Evolutionary conservation across 1,140 invertebrate species (phyloP), one percentile per base, ranked within the genome.

Genomic region (Pectinophora gossypiella): DNA sequence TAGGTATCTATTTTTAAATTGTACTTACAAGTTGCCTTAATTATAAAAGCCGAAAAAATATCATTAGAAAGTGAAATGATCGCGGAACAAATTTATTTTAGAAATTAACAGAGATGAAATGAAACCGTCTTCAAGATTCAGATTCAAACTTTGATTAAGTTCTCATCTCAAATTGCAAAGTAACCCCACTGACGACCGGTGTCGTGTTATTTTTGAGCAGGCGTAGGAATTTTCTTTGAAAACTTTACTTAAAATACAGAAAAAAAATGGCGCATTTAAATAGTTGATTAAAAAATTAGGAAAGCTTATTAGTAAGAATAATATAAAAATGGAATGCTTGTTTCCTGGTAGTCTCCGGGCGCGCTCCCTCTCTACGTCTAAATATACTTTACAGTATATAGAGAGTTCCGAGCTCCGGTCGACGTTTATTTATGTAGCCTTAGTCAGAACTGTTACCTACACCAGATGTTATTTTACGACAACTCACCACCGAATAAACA

Each of bases 391-490:
- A 47, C 54, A 61, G 52, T 60, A 58, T 49, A 51, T 54, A 61
- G 60, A 65, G 18, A 61, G 56, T 55, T 59, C 48, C 56, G 59
- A 65, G 19, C 18, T 44, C 44, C 48, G 61, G 64, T 53, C 71
- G 59, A 70, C 72, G 74, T 83, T 84, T 85, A 85, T 86, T 86
- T 86, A 80, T 78, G 77, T 85, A 77, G 68, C 74, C 76, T 83
- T 73, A 81, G 73, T 76, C 76, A 78, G 73, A 76, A 80, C 61
- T 74, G 68, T 71, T 78, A 74, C 79, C 82, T 80, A 76, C 72
- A 69, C 82, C 82, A 83, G 75, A 82, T 85, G 82, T 82, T 81
- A 75, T 70, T 81, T 82, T 82, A 82, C 70, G 79, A 76, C 76
- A 76, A 68, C 63, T 76, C 58, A 63, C 66, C 65, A 71, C 57